Conservation (phyloP, 2,113 vertebrate species). For the Sylvilagus bachmani region DNA sequence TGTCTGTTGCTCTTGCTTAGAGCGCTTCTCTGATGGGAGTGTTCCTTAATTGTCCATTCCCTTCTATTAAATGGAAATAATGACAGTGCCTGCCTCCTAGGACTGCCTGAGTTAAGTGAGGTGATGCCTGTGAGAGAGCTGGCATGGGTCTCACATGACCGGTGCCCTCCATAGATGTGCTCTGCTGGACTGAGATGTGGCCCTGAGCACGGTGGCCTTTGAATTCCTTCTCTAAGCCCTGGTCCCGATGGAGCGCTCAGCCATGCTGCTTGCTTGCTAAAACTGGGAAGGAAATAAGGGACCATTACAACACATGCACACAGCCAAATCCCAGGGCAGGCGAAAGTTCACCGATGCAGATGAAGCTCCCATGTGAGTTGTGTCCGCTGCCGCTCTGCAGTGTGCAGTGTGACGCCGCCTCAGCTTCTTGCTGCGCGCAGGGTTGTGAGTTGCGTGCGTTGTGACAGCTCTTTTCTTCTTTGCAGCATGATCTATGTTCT, state of each 20-base stretch:
- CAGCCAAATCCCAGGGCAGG: neutral
- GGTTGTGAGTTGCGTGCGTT: slow-evolving; percentile 7
- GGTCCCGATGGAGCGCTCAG: slow-evolving; percentile 44
- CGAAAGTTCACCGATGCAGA: slow-evolving; percentile 26
- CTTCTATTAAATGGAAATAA: slow-evolving; percentile 13
- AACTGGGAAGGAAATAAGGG: slow-evolving; percentile 57
- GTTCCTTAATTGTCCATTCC: neutral
- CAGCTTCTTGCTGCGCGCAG: neutral
- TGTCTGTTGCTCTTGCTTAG: neutral
- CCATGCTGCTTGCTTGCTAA: slow-evolving; percentile 59
- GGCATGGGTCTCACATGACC: neutral
- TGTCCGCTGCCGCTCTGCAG: neutral
- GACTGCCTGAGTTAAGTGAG: neutral
- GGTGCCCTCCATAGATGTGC: neutral
- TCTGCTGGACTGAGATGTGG: neutral
- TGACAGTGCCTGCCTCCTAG: neutral
- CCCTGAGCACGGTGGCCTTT: neutral
- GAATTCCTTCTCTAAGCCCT: slow-evolving; percentile 8
- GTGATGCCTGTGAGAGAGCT: neutral
- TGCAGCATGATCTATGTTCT: slow-evolving; percentile 99
- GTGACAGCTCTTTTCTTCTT: slow-evolving; percentile 75
- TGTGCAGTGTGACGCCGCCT: neutral
- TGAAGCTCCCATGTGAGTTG: slow-evolving; percentile 1
- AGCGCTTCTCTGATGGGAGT: neutral
- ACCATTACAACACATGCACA: neutral